Conservation (phyloP, 2,113 vertebrate genomes). For the Capra hircus region DNA sequence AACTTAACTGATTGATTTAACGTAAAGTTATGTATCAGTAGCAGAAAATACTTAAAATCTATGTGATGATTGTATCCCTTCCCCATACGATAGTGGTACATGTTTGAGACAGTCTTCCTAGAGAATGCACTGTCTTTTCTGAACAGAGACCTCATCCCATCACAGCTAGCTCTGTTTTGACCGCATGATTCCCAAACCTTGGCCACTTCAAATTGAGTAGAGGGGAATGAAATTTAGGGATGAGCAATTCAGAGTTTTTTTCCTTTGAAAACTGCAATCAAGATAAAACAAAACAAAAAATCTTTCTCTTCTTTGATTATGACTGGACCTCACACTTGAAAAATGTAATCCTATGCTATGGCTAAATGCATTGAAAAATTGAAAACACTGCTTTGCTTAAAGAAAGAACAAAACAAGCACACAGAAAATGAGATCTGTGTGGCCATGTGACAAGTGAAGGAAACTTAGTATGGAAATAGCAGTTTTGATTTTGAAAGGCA, state of each 20-base stretch:
- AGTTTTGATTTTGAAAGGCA: neutral
- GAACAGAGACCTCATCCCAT: fast-evolving
- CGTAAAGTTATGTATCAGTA: neutral
- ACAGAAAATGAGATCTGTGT: neutral
- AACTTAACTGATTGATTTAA: neutral
- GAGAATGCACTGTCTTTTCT: neutral
- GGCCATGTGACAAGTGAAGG: neutral
- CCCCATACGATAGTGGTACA: fast-evolving
- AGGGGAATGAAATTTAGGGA: neutral
- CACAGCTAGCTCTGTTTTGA: neutral
- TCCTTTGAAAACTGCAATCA: neutral
- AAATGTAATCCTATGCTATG: neutral
- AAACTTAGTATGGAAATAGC: neutral
- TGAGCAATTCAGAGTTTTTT: neutral
- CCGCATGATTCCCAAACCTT: neutral
- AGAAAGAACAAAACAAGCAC: neutral
- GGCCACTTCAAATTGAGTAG: neutral
- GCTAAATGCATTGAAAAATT: neutral
- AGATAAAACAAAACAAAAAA: neutral
- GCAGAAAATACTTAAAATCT: neutral
- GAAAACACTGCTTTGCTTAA: neutral
- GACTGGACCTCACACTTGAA: neutral
- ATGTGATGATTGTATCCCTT: neutral
- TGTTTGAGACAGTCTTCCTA: neutral
- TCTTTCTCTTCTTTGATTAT: neutral